Evolutionary conservation across 1,140 invertebrate species (phyloP), one percentile per base, ranked within the genome.

Genomic region (Zaprionus nigranus): DNA sequence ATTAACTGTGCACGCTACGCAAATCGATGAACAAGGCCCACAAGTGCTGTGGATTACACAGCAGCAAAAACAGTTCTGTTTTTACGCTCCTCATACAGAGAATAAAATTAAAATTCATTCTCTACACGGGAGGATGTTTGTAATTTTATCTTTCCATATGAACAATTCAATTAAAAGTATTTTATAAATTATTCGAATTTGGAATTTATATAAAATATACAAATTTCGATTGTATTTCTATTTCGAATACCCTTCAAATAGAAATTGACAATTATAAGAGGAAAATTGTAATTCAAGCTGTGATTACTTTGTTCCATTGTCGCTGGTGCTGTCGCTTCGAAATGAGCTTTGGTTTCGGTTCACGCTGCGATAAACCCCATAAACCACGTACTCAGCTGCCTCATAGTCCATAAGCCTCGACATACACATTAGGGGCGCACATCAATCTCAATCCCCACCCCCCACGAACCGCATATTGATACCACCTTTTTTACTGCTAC

Each of bases 1-100:
- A 87, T 85, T 87, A 76, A 77, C 76, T 76, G 79, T 49, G 38
- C 38, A 40, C 54, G 75, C 71, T 75, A 54, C 30, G 40, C 22
- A 57, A 64, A 78, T 67, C 78, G 58, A 74, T 81, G 54, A 62
- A 34, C 24, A 53, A 66, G 38, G 43, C 40, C 22, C 34, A 54
- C 64, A 63, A 75, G 24, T 30, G 43, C 17, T n/a, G 6, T 34
- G 30, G 28, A 38, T 59, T 38, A 15, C 30, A 54, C 26, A 24
- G 26, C 34, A 36, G 12, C 34, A 36, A n/a, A 30, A 59, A 30
- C 54, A 49, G 13, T 40, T 7, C 7, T 38, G 15, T 22, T 12
- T 49, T 17, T 7, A 17, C 5, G 38, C 38, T 43, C 5, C 38
- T n/a, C 38, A 43, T n/a, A 6, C 28, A 36, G 30, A 57, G 53